phyloP scores from a whole-genome alignment of 1,140 invertebrate genomes.

The Aradophagus sp. region DNA sequence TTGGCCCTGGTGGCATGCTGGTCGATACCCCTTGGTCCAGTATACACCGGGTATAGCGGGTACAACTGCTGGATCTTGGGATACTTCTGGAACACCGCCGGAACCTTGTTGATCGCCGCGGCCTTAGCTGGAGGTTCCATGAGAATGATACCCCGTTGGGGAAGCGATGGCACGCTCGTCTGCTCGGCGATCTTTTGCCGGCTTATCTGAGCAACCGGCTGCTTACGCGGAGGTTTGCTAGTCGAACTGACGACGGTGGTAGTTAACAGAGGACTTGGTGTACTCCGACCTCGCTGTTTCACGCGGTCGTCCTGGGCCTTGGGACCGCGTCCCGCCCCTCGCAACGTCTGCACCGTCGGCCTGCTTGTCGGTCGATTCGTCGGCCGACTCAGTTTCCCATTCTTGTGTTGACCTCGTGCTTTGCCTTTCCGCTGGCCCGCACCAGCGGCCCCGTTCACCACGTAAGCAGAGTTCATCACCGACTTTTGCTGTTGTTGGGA shows the following conservation, averaged over 20 bases:
- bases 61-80: constrained; percentile 85
- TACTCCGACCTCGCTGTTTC: constrained; percentile 65
- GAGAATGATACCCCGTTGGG: constrained; percentile 66
- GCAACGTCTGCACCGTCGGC: constrained; percentile 69
- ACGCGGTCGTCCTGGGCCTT: constrained; percentile 43
- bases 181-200: too few relatives aligned
- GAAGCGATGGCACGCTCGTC: constrained; percentile 43
- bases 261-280: constrained; percentile 47
- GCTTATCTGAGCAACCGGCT: too few relatives aligned
- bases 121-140: constrained; percentile 65
- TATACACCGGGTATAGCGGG: constrained; percentile 78
- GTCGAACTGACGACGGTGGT: too few relatives aligned
- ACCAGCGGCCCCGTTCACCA: too few relatives aligned
- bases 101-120: constrained; percentile 76
- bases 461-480: constrained; percentile 73
- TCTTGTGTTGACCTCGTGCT: constrained; percentile 68
- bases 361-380: constrained; percentile 63
- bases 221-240: too few relatives aligned
- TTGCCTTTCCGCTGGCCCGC: constrained; percentile 65
- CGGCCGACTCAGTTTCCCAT: constrained; percentile 67
- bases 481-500: constrained; percentile 65
- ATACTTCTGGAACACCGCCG: constrained; percentile 83
- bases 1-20: constrained; percentile 69
- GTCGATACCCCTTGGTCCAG: constrained; percentile 64
- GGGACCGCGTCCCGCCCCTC: constrained; percentile 68